Base-by-base conservation (phyloP, 2,113 vertebrate genomes). In the Apodemus sylvaticus region DNA sequence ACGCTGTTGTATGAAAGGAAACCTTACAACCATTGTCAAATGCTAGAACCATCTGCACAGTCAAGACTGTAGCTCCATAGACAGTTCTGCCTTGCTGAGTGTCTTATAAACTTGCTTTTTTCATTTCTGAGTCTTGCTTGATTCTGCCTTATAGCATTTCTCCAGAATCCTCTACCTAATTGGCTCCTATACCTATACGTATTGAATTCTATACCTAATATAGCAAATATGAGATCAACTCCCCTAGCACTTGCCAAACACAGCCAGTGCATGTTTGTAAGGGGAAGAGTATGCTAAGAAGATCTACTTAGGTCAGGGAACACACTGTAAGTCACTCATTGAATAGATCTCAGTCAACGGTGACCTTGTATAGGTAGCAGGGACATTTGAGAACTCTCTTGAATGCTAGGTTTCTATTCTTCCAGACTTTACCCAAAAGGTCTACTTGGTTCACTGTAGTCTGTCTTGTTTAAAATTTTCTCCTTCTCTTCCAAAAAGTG, bases 1-100 rank as follows among this genome's bases (percentile, higher is more conserved):
- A 48, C 31, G 31, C 16, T 42, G 3, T 0, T 71, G 3, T 68
- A 53, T 79, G 29, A 24, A 58, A 39, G 81, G 77, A 68, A 91
- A 42, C 7, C n/a, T 79, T 34, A 70, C 29, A 4, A 62, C 22
- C 39, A 8, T 0, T 10, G 62, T 31, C 36, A 95, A 19, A 45
- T 17, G 31, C 7, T 1, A 0, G 7, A 0, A 0, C 1, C 76
- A 19, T 4, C 7, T 11, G 42, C 4, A 55, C 14, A 3, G 39
- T 26, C 45, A 62, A 29, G 92, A 31, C 91, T 86, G 0, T 2
- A 87, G 0, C 36, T 93, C 5, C 53, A 14, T 51, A 29, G 94
- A 88, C 91, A 77, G 31, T 4, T 17, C 87, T 34, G 64, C 79
- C 29, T 26, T 90, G 64, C 48, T 10, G 0, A 0, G 5, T 29